These are phyloP conservation scores for Monodelphis domestica DNA, from an alignment of 2,797 vertebrate species.

Conservation along the genomic window DNA sequence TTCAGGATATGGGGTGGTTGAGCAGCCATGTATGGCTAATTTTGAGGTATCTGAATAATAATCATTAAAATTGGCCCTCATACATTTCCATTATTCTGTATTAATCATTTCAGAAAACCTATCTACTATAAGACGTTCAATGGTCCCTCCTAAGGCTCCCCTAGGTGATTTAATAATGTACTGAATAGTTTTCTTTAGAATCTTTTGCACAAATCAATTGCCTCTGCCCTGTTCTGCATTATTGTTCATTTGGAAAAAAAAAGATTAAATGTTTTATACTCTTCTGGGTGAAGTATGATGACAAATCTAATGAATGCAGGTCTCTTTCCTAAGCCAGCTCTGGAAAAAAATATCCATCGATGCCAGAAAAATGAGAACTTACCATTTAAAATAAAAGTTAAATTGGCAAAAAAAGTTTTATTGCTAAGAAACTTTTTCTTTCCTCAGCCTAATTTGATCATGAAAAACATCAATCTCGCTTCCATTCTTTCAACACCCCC, in stretches of 20 bases:
- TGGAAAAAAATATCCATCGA: slow-evolving; percentile 58
- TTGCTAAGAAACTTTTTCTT: slow-evolving; percentile 46
- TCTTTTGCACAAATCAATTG: slow-evolving; percentile 68
- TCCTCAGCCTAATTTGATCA: slow-evolving; percentile 54
- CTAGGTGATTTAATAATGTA: slow-evolving; percentile 61
- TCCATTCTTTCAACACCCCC: slow-evolving; percentile 23
- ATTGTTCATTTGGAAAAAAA: slow-evolving; percentile 68
- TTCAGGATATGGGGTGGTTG: slow-evolving; percentile 23
- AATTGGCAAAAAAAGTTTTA: slow-evolving; percentile 67
- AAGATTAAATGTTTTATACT: slow-evolving; percentile 59
- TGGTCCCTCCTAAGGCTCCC: slow-evolving; percentile 56
- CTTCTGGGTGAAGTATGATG: slow-evolving; percentile 47
- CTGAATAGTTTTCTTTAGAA: slow-evolving; percentile 50
- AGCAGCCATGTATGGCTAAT: slow-evolving; percentile 62
- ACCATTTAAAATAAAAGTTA: slow-evolving; percentile 67
- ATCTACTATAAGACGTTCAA: slow-evolving; percentile 53
- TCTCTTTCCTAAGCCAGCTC: slow-evolving; percentile 37
- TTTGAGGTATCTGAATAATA: slow-evolving; percentile 54
- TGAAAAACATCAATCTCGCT: slow-evolving; percentile 3
- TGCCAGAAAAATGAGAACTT: slow-evolving; percentile 59
- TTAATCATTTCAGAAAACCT: slow-evolving; percentile 73
- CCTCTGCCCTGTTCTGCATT: slow-evolving; percentile 59
- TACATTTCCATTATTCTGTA: slow-evolving; percentile 67
- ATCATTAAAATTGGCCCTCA: slow-evolving; percentile 59
- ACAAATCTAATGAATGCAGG: slow-evolving; percentile 56